Evolutionary conservation across 2,113 vertebrate species (phyloP).

Genomic region (Penelope pileata): DNA sequence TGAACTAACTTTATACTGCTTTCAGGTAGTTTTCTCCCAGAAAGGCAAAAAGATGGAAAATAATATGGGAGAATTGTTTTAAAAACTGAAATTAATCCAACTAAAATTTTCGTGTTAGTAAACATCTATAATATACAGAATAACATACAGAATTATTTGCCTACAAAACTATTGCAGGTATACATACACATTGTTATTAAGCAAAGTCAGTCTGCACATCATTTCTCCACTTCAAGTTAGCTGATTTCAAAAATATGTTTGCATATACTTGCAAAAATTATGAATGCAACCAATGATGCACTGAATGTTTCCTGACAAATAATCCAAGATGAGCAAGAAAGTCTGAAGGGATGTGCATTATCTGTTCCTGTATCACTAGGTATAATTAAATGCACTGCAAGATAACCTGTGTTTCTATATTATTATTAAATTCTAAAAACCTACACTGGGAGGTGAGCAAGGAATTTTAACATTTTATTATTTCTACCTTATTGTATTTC

Average conservation of each 20-base stretch:
- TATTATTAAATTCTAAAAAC: background rate
- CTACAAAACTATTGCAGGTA: background rate
- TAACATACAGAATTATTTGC: background rate
- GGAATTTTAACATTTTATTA: background rate
- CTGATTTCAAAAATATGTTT: background rate
- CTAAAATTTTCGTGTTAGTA: background rate
- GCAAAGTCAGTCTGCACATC: background rate
- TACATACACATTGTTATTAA: background rate
- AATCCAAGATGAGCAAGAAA: background rate
- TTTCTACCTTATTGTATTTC: background rate
- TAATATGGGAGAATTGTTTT: background rate
- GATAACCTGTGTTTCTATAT: background rate
- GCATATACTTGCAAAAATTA: background rate
- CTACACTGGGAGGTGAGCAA: background rate
- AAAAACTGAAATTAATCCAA: background rate
- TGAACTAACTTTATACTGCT: background rate
- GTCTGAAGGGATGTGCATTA: background rate
- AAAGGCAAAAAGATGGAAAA: background rate
- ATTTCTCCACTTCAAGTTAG: background rate
- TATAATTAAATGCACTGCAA: background rate
- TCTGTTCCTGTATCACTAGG: background rate
- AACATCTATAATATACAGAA: background rate
- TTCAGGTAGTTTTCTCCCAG: background rate
- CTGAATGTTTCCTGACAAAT: background rate
- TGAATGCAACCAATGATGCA: background rate